A percentile compares a stretch with the other conserved stretches of the same genome.
These are phyloP conservation scores for Elachura formosa DNA, from an alignment of 2,113 vertebrate species.

Conservation along the genomic window DNA sequence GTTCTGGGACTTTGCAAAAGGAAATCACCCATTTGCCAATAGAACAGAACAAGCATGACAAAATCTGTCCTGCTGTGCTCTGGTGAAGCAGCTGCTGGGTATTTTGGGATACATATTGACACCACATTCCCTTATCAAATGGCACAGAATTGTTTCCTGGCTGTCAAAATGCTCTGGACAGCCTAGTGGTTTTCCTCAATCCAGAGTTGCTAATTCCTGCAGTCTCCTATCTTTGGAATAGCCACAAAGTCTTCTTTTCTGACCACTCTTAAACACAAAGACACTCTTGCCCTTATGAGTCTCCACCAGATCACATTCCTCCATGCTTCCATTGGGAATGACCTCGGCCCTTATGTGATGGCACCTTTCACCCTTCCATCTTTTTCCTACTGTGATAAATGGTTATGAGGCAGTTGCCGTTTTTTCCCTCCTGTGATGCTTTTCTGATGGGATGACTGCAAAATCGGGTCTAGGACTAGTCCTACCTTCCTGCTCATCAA, in stretches of 20 bases:
- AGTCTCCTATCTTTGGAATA: neutral
- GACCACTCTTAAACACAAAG: neutral
- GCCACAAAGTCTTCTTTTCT: neutral
- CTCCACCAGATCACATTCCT: neutral
- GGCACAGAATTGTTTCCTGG: neutral
- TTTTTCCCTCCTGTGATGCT: neutral
- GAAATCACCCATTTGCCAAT: neutral
- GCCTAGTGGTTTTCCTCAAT: neutral
- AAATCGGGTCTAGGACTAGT: neutral
- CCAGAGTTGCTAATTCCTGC: neutral
- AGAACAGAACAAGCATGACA: neutral
- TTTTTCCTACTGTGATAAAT: neutral
- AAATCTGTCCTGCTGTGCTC: neutral
- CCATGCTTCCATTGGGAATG: neutral
- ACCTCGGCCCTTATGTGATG: neutral
- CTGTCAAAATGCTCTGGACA: neutral
- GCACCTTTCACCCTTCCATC: neutral
- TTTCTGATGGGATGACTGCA: neutral
- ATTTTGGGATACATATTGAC: neutral
- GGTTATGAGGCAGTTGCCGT: neutral
- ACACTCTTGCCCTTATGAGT: accelerated
- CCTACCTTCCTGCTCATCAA: neutral
- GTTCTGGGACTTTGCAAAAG: neutral
- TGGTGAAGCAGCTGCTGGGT: neutral
- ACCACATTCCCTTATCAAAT: neutral